A percentile compares a stretch with the other conserved stretches of the same genome.
Conservation (phyloP, 2,113 vertebrate genomes). For the Arothron firmamentum region DNA sequence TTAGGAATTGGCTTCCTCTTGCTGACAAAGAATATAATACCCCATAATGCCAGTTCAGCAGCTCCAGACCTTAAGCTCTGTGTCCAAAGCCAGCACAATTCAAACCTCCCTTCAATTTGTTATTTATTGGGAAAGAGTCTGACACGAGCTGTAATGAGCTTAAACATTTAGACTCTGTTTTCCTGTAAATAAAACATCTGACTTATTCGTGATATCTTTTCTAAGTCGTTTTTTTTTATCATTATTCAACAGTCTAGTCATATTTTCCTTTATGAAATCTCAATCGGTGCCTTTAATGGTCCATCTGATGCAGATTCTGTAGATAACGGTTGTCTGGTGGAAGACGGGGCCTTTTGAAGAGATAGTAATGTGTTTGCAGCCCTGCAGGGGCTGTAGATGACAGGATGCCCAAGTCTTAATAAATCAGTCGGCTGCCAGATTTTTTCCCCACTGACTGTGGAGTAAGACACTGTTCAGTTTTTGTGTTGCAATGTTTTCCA, state of each 20-base stretch:
- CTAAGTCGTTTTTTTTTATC: conserved; percentile 7
- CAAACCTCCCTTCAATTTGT: conserved; percentile 41
- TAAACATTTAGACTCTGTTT: conserved; percentile 18
- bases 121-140: conserved; percentile 25
- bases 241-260: conserved; percentile 1
- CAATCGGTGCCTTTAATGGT: conserved; percentile 20
- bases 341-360: conserved; percentile 21
- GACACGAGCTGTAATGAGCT: conserved; percentile 25
- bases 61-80: conserved; percentile 33
- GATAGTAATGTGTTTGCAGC: conserved; percentile 2
- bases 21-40: conserved; percentile 52
- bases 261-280: conserved; percentile 9
- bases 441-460: conserved; percentile 23
- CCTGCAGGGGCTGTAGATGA: conserved; percentile 13
- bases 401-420: conserved; percentile 28
- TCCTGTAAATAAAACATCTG: conserved; percentile 7
- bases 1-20: conserved; percentile 41
- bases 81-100: conserved; percentile 56
- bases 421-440: conserved; percentile 20
- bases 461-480: conserved; percentile 30
- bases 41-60: conserved; percentile 60
- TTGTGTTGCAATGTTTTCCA: conserved; percentile 6
- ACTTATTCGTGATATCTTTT: background rate
- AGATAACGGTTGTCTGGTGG: conserved; percentile 3
- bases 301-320: conserved; percentile 26